Base-by-base conservation (phyloP, 2,113 vertebrate genomes). In the Pteropus alecto region DNA sequence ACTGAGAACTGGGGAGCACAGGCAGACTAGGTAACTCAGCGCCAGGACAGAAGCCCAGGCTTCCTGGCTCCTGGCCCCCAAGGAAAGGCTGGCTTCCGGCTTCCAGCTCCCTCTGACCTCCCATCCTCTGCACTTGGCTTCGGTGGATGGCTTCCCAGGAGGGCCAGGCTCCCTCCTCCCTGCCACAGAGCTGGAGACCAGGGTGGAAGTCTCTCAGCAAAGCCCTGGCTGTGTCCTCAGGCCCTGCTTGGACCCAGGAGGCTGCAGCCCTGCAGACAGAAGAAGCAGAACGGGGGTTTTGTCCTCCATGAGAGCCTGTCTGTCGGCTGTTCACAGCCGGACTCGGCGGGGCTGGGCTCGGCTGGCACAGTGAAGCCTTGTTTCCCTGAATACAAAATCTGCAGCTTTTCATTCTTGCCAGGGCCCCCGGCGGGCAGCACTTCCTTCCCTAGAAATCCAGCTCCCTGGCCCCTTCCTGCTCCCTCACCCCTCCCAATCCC, bases 371-470 rank as follows among this genome's bases (percentile, higher is more conserved):
- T 76, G 78, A 43, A 79, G 96, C 96, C 97, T 98, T 98, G 97
- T 97, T 97, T 97, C 92, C 95, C 92, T 97, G 96, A 97, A 96
- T 94, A 97, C 97, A 94, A 90, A 96, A 58, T 76, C 87, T 78
- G 94, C 83, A 67, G 92, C 96, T 81, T 43, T 92, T 74, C 51
- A 54, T 73, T 51, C 78, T 54, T 0, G 26, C 87, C 92, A 94
- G 74, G 84, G 76, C 89, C 95, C 86, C 67, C 1, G 0, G 93
- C 43, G 3, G 78, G 95, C n/a, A 10, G 77, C 63, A 93, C 92
- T 98, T 97, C 97, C 97, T 97, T 97, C 86, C 87, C 92, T 76
- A 78, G 82, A 97, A 83, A 88, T 90, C 70, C 88, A 56, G 94
- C 76, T 94, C 93, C 74, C 89, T 10, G 86, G 85, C 81, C 73